These are phyloP conservation scores for Halcyon chelicuti DNA, from an alignment of 2,797 vertebrate genomes.

Conservation along the genomic window DNA sequence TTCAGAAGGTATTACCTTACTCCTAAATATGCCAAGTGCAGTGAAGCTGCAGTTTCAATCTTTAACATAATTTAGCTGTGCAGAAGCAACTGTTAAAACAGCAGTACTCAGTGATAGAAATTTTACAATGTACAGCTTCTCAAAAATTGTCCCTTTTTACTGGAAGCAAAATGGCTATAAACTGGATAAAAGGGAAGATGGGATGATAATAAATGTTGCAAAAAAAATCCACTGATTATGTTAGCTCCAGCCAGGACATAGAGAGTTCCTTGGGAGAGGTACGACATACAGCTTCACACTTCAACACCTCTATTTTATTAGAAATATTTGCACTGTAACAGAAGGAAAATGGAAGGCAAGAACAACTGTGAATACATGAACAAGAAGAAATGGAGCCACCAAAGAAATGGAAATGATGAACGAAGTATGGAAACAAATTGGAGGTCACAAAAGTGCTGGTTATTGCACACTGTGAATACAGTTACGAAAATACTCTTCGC, in stretches of 20 bases:
- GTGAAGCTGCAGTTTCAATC: slow-evolving; percentile 2
- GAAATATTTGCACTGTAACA: neutral
- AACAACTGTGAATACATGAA: neutral
- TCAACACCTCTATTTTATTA: neutral
- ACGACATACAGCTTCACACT: neutral
- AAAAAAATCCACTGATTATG: neutral
- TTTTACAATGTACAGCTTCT: neutral
- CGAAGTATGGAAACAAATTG: neutral
- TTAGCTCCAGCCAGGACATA: neutral
- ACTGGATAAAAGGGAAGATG: neutral
- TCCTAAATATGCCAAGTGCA: neutral
- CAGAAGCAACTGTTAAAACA: neutral
- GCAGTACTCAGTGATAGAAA: neutral
- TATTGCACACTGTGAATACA: neutral
- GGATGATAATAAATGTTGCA: neutral
- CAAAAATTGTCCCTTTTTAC: neutral
- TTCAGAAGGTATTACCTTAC: neutral
- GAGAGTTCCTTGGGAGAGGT: neutral
- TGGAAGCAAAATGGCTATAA: slow-evolving; percentile 2
- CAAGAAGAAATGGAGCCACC: neutral
- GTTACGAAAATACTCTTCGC: neutral
- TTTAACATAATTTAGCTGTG: neutral
- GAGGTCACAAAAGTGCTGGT: neutral
- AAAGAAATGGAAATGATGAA: neutral
- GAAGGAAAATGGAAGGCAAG: neutral